These are phyloP conservation scores for Laothoe populi DNA, from an alignment of 2,888 invertebrate genomes.

Conservation along the genomic window DNA sequence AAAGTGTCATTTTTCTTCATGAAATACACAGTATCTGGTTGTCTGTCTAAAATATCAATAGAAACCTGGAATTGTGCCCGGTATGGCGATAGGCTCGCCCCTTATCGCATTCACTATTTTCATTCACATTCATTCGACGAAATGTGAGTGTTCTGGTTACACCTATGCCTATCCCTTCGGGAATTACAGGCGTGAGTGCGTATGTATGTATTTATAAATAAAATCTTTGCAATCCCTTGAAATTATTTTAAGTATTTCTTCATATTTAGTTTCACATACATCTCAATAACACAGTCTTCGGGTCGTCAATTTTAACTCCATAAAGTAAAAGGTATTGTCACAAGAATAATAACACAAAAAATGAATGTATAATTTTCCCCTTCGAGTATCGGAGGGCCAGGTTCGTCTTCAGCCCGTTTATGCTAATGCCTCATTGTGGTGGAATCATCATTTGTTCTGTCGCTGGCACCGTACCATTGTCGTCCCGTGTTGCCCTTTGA, in stretches of 20 bases:
- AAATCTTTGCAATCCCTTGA: too few species aligned
- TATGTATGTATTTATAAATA: too few species aligned
- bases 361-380: slow-evolving; percentile 31
- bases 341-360: slow-evolving; percentile 45
- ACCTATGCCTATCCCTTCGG: too few species aligned
- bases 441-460: slow-evolving; percentile 79
- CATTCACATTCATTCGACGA: too few species aligned
- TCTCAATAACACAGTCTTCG: background rate
- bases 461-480: slow-evolving; percentile 66
- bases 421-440: slow-evolving; percentile 80
- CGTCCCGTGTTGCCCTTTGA: slow-evolving; percentile 76
- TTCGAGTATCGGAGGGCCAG: slow-evolving; percentile 45
- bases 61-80: too few species aligned
- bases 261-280: background rate
- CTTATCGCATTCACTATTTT: too few species aligned
- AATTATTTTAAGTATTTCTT: background rate
- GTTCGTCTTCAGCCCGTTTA: slow-evolving; percentile 63
- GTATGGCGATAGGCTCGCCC: too few species aligned
- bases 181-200: too few species aligned
- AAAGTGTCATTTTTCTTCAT: too few species aligned
- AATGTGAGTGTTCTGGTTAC: too few species aligned
- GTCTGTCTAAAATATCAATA: too few species aligned
- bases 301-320: slow-evolving; percentile 1
- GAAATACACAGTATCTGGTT: too few species aligned
- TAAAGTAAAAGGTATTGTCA: slow-evolving; percentile 32